phyloP scores from a whole-genome alignment of 2,797 vertebrate species.

The Chrosomus eos region DNA sequence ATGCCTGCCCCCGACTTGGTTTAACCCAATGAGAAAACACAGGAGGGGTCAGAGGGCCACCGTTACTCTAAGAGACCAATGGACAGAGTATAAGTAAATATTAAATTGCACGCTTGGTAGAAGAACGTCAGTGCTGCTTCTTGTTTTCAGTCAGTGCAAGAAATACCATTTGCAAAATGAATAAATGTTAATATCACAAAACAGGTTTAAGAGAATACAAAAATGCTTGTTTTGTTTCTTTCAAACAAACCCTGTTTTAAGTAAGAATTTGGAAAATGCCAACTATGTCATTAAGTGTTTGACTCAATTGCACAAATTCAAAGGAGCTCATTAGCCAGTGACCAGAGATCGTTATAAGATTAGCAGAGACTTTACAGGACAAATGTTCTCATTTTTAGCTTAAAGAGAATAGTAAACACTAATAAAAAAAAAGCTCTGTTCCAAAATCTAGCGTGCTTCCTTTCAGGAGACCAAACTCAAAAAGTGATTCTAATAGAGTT shows the following conservation, averaged over 20 bases:
- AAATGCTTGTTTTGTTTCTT: slow-evolving; percentile 1
- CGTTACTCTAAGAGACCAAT: slow-evolving; percentile 70
- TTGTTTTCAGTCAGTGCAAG: neutral
- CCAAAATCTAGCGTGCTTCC: neutral
- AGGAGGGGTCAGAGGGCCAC: slow-evolving; percentile 63
- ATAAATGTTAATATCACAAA: neutral
- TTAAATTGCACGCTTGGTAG: slow-evolving; percentile 63
- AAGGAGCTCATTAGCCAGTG: slow-evolving; percentile 19
- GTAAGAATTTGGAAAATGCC: slow-evolving; percentile 14
- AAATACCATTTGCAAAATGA: neutral
- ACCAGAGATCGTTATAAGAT: slow-evolving; percentile 18
- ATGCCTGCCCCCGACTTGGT: slow-evolving; percentile 57
- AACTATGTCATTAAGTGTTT: slow-evolving; percentile 3
- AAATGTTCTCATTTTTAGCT: neutral
- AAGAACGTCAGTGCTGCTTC: slow-evolving; percentile 14
- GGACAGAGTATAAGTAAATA: slow-evolving; percentile 69
- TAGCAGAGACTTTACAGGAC: neutral
- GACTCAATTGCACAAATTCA: slow-evolving; percentile 7
- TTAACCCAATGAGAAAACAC: slow-evolving; percentile 67
- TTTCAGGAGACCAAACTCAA: neutral
- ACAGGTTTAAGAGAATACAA: slow-evolving; percentile 12
- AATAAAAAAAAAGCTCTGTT: neutral
- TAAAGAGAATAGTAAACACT: neutral
- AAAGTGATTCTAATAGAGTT: neutral
- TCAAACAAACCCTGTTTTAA: neutral